Conservation (phyloP, 2,797 vertebrate species). For the Pangasius mekongensis region DNA sequence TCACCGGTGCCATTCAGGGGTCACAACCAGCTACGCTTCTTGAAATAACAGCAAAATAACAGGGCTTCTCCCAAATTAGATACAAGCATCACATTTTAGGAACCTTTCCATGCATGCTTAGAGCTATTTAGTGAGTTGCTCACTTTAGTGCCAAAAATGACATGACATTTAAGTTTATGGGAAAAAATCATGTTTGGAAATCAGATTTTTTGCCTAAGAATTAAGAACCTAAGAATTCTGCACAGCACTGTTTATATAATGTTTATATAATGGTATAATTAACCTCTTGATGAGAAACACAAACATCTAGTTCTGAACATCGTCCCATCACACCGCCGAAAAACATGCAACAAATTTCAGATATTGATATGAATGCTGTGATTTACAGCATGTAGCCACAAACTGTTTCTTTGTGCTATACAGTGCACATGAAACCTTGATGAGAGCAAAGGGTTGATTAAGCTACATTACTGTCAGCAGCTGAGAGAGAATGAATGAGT, state of each 20-base stretch:
- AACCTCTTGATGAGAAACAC: conserved; percentile 14
- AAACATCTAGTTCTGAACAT: conserved; percentile 27
- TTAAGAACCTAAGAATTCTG: not conserved
- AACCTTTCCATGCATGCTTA: not conserved
- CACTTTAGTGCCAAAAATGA: not conserved
- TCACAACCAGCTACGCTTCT: not conserved
- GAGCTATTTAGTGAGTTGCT: not conserved
- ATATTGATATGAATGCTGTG: conserved; percentile 8
- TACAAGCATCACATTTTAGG: not conserved
- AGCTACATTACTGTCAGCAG: conserved; percentile 3
- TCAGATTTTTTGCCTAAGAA: too few species aligned
- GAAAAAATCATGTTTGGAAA: not conserved
- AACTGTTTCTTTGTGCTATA: not conserved
- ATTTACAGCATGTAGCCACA: conserved; percentile 11
- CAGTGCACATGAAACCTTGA: conserved; percentile 17
- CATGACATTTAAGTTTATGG: not conserved
- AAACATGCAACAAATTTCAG: not conserved
- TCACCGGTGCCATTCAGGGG: conserved; percentile 18
- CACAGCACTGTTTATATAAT: conserved; percentile 2
- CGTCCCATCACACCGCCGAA: not conserved
- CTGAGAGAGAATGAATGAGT: conserved; percentile 1
- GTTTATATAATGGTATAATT: not conserved
- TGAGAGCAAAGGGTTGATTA: conserved; percentile 14
- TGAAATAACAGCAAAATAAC: not conserved
- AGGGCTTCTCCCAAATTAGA: not conserved